Evolutionary conservation across 2,113 vertebrate species (phyloP), one percentile per base, ranked within the genome.

Genomic region (Leptobrachium ailaonicum): DNA sequence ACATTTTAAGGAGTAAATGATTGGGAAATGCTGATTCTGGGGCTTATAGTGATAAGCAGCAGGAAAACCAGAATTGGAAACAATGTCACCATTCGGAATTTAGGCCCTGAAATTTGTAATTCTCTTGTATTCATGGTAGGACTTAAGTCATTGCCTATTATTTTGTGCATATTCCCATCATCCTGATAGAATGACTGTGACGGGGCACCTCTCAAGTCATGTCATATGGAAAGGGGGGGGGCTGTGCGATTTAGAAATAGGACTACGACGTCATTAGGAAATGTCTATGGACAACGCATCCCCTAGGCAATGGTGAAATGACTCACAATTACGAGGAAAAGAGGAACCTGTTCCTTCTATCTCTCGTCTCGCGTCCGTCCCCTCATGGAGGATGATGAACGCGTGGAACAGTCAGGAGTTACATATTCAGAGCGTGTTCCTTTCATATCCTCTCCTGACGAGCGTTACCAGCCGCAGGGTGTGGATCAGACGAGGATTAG

Each of bases 401-500:
- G 62, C 54, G 12, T 67, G 41, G 42, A 71, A 66, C 67, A 63
- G 76, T 44, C 40, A n/a, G 53, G 64, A 80, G 71, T 68, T 80
- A 68, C 72, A 60, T 74, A 80, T 80, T 74, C 79, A 67, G 14
- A 62, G 41, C 8, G 79, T 20, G 79, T 75, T 53, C 11, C 42
- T 75, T 80, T 80, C 62, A 80, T 75, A 80, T 80, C 71, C 78
- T 66, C 78, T 73, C 71, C 70, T 80, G 63, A 80, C 42, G 53
- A 80, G 66, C 53, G 7, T 13, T 64, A 74, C 53, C 41, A 45
- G 79, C 79, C 79, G 79, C 64, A 32, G 64, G 79, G 79, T 62
- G 72, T 20, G 79, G 79, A 80, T 74, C 79, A 74, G 79, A 80
- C 41, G 54, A 69, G 71, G 71, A 74, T 80, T 80, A 80, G 54